Percentiles rank a stretch among this genome's conserved stretches.
Evolutionary conservation across 2,113 vertebrate genomes (phyloP).

Genomic region (Silurus meridionalis): DNA sequence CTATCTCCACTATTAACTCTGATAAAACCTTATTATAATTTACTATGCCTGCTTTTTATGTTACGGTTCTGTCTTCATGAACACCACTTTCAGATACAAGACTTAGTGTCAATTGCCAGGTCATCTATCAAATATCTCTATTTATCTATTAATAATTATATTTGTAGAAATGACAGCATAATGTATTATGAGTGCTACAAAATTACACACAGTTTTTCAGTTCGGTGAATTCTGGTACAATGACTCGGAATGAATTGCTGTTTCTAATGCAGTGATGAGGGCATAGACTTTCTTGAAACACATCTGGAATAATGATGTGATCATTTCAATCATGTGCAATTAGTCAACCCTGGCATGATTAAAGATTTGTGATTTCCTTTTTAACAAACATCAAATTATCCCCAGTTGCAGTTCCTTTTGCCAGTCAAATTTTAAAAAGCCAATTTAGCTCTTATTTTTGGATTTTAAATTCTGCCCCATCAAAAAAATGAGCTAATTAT

Average conservation of each 20-base stretch:
- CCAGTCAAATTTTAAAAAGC: neutral
- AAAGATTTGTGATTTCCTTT: slow-evolving; percentile 6
- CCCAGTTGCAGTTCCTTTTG: neutral
- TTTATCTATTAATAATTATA: neutral
- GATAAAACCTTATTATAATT: slow-evolving; percentile 1
- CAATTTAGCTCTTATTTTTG: neutral
- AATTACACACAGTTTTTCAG: neutral
- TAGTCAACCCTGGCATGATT: neutral
- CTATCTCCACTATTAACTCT: neutral
- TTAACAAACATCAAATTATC: neutral
- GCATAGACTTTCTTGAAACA: neutral
- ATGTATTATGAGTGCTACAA: neutral
- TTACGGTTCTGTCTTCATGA: neutral
- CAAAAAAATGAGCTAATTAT: neutral
- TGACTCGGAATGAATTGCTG: neutral
- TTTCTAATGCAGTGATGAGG: neutral
- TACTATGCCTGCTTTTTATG: neutral
- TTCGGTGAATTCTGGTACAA: neutral
- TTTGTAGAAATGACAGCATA: neutral
- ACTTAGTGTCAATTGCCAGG: neutral
- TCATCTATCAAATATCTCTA: neutral
- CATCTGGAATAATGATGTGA: neutral
- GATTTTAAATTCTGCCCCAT: neutral
- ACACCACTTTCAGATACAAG: neutral
- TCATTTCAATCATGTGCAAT: slow-evolving; percentile 16